These are phyloP conservation scores for Nephila pilipes DNA, from an alignment of 1,140 invertebrate species.

Conservation along the genomic window DNA sequence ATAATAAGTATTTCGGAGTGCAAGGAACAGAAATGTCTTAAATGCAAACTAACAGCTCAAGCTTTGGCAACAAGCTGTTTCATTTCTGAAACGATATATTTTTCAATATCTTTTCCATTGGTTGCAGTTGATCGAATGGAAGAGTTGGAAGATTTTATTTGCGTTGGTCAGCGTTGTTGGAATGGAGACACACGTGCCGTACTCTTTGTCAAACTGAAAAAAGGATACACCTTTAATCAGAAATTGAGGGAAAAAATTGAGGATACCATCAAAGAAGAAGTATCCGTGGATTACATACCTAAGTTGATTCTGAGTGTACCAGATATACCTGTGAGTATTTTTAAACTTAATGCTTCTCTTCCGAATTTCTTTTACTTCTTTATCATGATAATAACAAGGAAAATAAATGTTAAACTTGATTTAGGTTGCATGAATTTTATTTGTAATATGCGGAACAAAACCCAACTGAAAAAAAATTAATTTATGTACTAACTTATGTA, in stretches of 20 bases:
- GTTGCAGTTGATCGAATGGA: conserved; percentile 79
- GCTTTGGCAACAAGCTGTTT: too few relatives aligned
- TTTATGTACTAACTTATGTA: too few relatives aligned
- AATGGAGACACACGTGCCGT: conserved; percentile 83
- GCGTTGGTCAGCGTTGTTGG: conserved; percentile 82
- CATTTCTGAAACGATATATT: too few relatives aligned
- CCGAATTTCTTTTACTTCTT: too few relatives aligned
- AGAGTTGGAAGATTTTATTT: conserved; percentile 83
- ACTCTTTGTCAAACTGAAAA: conserved; percentile 83
- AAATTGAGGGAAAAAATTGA: conserved; percentile 81
- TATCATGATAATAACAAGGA: too few relatives aligned
- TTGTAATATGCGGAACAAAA: too few relatives aligned
- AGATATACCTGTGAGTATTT: conserved; percentile 83
- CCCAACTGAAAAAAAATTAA: too few relatives aligned
- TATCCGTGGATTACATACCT: conserved; percentile 84
- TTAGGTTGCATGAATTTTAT: too few relatives aligned
- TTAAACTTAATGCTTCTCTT: neutral
- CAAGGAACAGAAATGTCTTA: too few relatives aligned
- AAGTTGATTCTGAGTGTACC: conserved; percentile 81
- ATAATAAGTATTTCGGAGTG: too few relatives aligned
- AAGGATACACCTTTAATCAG: conserved; percentile 80
- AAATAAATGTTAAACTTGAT: too few relatives aligned
- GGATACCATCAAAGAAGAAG: conserved; percentile 81
- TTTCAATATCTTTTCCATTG: neutral
- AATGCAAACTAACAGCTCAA: too few relatives aligned